These are phyloP conservation scores for Tauraco hartlaubi DNA, from an alignment of 2,797 vertebrate species.

Conservation along the genomic window DNA sequence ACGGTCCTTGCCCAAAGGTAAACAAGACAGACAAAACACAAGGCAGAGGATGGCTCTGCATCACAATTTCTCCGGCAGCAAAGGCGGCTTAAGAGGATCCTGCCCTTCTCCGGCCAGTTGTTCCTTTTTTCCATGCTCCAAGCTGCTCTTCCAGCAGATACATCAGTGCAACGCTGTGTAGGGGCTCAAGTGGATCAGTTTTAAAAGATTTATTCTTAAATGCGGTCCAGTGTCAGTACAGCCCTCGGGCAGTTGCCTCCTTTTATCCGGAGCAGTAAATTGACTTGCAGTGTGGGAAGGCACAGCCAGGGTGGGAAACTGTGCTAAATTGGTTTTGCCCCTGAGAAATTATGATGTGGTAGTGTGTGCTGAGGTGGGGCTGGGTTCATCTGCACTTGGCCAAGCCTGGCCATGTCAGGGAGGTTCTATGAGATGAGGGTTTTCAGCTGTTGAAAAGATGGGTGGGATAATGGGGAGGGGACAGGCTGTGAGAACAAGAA, in stretches of 20 bases:
- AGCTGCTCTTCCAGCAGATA: neutral
- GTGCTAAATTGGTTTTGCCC: neutral
- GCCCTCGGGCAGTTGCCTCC: neutral
- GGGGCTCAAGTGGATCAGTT: neutral
- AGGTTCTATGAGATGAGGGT: neutral
- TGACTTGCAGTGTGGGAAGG: neutral
- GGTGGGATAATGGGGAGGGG: neutral
- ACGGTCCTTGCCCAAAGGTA: conserved; percentile 42
- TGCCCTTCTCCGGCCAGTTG: neutral
- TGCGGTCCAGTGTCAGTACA: neutral
- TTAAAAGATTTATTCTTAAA: neutral
- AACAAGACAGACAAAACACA: neutral
- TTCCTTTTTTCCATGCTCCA: neutral
- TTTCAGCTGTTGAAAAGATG: neutral
- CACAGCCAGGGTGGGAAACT: neutral
- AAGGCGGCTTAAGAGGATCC: neutral
- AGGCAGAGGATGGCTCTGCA: neutral
- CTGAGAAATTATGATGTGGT: neutral
- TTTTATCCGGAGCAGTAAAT: neutral
- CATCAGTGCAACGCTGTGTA: neutral
- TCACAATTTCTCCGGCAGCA: neutral
- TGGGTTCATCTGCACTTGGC: neutral
- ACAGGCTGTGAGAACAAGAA: neutral
- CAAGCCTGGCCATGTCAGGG: neutral
- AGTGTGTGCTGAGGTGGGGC: neutral